These are phyloP conservation scores for Syritta pipiens DNA, from an alignment of 2,888 invertebrate genomes.

Conservation along the genomic window DNA sequence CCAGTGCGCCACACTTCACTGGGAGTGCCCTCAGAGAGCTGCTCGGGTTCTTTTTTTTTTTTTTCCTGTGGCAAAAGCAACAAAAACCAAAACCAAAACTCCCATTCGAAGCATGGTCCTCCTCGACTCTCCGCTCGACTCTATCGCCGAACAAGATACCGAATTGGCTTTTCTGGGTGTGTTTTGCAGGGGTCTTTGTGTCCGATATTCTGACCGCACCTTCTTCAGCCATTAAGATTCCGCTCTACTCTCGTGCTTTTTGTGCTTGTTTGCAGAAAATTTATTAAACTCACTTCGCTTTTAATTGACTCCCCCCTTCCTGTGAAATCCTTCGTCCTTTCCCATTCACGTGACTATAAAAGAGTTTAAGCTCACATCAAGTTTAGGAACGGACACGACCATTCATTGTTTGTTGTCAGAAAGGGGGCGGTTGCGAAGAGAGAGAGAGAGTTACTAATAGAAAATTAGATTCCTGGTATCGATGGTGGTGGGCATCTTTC, in stretches of 20 bases:
- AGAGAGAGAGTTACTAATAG: slow-evolving; percentile 1
- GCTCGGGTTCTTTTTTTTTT: too few relatives aligned
- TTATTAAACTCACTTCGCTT: slow-evolving; percentile 55
- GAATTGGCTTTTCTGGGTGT: slow-evolving; percentile 42
- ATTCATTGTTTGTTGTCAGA: neutral
- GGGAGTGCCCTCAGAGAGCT: slow-evolving; percentile 19
- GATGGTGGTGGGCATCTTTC: neutral
- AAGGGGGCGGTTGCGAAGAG: neutral
- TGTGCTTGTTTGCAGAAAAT: slow-evolving; percentile 24
- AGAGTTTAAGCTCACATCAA: slow-evolving; percentile 14
- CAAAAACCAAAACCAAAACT: slow-evolving; percentile 8
- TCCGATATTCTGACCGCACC: slow-evolving; percentile 29
- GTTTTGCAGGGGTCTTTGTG: neutral
- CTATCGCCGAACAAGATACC: neutral
- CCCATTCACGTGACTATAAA: slow-evolving; percentile 16
- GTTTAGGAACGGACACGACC: neutral
- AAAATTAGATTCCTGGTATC: slow-evolving; percentile 3
- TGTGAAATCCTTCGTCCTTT: too few relatives aligned
- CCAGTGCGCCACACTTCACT: slow-evolving; percentile 17
- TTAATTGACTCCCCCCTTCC: slow-evolving; percentile 41
- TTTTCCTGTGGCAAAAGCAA: slow-evolving; percentile 4
- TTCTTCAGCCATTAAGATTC: slow-evolving; percentile 32
- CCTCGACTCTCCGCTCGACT: neutral
- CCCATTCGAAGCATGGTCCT: neutral
- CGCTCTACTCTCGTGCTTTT: neutral